Evolutionary conservation across 2,888 invertebrate species (phyloP), one percentile per base, ranked within the genome.

Genomic region (Sarcophaga caerulescens): DNA sequence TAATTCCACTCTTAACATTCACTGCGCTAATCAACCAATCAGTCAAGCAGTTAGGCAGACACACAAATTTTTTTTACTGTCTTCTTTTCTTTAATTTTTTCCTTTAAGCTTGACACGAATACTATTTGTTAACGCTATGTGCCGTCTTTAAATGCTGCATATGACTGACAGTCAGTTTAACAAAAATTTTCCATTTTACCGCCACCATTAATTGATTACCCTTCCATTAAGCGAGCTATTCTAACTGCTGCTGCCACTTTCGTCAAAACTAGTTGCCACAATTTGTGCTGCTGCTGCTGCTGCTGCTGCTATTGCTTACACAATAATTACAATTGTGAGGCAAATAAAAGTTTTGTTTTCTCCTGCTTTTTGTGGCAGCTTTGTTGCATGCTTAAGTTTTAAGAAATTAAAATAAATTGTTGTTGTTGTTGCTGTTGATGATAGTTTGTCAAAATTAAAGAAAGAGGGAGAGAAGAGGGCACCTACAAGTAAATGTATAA

Each of bases 141-240:
- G 6, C n/a, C 25, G 25, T 3, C 21, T 45, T n/a, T 17, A 44
- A 35, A 71, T 17, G 25, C n/a, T 35, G 19, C 17, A n/a, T 63
- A 52, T 23, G 60, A 68, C 4, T 62, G 77, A 52, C 68, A 69
- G 77, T 5, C 60, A 77, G 45, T 44, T 69, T 77, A 69, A 62
- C n/a, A 17, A 11, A 77, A 69, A 25, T n/a, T 62, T 65, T 52
- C 45, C 23, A 65, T 47, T 11, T 75, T 75, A 65, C 57, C 25
- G 47, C 23, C 77, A 69, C 10, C 77, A 66, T 60, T 77, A 77
- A 77, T 77, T 77, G 77, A 77, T 77, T 68, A 77, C 68, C 68
- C 68, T 44, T 6, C 44, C 66, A 68, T 65, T 76, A 66, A 65
- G 10, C 8, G 11, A 17, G 19, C 11, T 35, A 35, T 35, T 8